Base-by-base conservation (phyloP, 2,113 vertebrate species). In the Echinops telfairi region DNA sequence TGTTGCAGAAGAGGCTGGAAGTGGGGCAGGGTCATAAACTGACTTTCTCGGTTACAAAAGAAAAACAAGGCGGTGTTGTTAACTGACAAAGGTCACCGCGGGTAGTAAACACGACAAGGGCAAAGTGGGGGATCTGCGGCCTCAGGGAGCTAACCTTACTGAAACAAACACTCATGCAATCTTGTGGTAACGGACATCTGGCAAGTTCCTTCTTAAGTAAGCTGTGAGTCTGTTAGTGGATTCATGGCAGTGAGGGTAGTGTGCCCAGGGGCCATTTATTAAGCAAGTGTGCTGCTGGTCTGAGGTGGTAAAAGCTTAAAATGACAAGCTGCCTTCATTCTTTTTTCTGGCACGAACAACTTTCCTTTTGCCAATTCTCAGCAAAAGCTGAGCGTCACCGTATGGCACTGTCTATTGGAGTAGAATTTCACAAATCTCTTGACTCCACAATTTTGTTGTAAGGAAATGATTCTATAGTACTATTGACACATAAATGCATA, bases 21-120 rank as follows among this genome's bases (percentile, higher is more conserved):
- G 12, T 25, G 8, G 16, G n/a, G 31, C 29, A 80, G 84, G 68
- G 60, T 47, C 40, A 60, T 27, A 89, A 71, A 73, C 16, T 60
- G 43, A 79, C 76, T 85, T 91, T 73, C 66, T 73, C 66, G 58
- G 47, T 95, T 71, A 89, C 64, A 84, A 83, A 96, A 95, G 68
- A 71, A 88, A 91, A 80, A 76, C 20, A 92, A 80, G 83, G 17
- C 68, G 62, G 82, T 64, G 58, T 57, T 76, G 33, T 71, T 88
- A 83, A 89, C 88, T 87, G 87, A 62, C 17, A 22, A 27, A 75
- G 27, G 29, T 77, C 79, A 84, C 70, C 38, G 57, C 86, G 6
- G 2, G 14, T 73, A 76, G 88, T 84, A 88, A 95, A 87, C 57
- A 86, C 11, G 57, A 62, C 19, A 62, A 86, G 70, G 38, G 36